Evolutionary conservation across 2,113 vertebrate species (phyloP).

Genomic region (Tringa solitaria): DNA sequence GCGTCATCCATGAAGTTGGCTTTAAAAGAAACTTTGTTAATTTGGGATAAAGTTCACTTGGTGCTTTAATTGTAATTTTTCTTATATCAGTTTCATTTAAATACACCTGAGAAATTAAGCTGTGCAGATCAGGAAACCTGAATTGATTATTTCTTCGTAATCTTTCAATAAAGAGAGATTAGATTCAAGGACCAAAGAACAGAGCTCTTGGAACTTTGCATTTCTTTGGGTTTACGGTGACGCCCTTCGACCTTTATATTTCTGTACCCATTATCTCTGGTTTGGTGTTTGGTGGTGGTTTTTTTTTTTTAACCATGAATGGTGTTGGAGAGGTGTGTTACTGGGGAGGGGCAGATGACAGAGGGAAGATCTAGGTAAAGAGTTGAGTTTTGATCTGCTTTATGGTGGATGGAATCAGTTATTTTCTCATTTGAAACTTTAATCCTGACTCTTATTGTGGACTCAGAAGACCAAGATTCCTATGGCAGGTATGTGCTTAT

Average conservation of each 20-base stretch:
- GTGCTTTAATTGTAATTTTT: neutral
- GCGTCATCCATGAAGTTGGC: neutral
- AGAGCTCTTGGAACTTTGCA: neutral
- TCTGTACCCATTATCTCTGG: neutral
- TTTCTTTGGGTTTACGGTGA: neutral
- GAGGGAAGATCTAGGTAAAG: neutral
- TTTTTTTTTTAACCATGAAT: neutral
- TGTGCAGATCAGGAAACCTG: neutral
- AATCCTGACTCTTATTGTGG: neutral
- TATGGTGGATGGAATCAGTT: neutral
- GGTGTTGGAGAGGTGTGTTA: neutral
- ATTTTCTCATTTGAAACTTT: neutral
- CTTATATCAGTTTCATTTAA: neutral
- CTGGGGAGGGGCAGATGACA: neutral
- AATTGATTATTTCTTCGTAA: neutral
- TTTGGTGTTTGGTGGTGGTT: neutral
- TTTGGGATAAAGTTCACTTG: neutral
- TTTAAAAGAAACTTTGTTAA: neutral
- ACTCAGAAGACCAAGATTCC: neutral
- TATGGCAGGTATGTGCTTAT: neutral
- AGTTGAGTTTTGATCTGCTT: neutral
- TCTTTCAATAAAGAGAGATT: neutral
- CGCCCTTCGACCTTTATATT: neutral
- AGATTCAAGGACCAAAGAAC: neutral
- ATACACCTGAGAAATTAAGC: neutral